phyloP scores from a whole-genome alignment of 2,113 vertebrate species.

The Oryzias woworae region DNA sequence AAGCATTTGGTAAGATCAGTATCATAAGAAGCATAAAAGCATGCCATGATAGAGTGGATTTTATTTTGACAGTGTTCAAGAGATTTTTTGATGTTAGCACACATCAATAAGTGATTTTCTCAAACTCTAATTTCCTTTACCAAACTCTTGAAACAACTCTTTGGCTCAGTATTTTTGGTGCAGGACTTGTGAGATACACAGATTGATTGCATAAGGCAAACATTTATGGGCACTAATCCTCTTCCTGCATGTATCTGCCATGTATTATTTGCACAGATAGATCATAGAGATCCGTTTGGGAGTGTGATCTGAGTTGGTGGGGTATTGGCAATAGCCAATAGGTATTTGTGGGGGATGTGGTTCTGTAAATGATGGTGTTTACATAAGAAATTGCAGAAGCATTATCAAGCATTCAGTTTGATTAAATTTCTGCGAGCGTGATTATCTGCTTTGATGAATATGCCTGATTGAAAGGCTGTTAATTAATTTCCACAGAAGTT shows the following conservation, averaged over 20 bases:
- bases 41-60: too few relatives aligned
- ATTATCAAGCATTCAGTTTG: constrained; percentile 69
- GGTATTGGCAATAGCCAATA: constrained; percentile 64
- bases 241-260: constrained; percentile 39
- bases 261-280: constrained; percentile 52
- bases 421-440: constrained; percentile 57
- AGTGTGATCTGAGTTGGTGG: constrained; percentile 30
- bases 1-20: neutral
- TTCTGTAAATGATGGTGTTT: constrained; percentile 64
- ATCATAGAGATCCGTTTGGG: constrained; percentile 50
- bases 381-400: constrained; percentile 64
- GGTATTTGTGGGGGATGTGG: constrained; percentile 42
- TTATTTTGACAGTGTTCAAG: neutral
- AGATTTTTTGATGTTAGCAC: constrained; percentile 37
- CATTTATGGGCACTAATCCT: constrained; percentile 46
- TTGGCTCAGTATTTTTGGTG: constrained; percentile 33
- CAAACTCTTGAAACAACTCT: constrained; percentile 40
- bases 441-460: constrained; percentile 62
- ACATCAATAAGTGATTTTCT: constrained; percentile 26
- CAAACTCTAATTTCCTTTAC: constrained; percentile 24
- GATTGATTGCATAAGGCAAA: constrained; percentile 52
- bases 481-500: constrained; percentile 57
- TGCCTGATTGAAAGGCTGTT: constrained; percentile 59
- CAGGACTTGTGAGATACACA: constrained; percentile 17
- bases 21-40: too few relatives aligned